These are phyloP conservation scores for Psammodynastes pulverulentus DNA, from an alignment of 2,113 vertebrate genomes.

Conservation along the genomic window DNA sequence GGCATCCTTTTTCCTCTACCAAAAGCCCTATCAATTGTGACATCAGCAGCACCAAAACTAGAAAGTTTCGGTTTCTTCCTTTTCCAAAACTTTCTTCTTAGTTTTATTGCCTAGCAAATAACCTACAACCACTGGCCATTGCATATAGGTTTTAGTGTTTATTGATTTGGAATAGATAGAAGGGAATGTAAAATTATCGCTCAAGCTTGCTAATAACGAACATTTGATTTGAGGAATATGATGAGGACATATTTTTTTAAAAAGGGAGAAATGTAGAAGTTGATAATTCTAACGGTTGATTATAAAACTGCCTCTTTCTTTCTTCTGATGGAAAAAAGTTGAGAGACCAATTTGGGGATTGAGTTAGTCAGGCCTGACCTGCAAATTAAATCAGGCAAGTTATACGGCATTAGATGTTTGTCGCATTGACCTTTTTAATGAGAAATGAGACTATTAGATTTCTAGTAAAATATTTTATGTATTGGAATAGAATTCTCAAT, in stretches of 20 bases:
- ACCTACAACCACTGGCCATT: background rate
- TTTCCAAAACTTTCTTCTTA: background rate
- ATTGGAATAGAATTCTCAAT: conserved; percentile 51
- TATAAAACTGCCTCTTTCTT: conserved; percentile 23
- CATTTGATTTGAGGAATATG: conserved; percentile 31
- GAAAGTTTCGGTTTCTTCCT: background rate
- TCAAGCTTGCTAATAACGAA: background rate
- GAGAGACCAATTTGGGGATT: conserved; percentile 38
- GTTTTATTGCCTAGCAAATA: conserved; percentile 27
- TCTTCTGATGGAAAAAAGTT: conserved; percentile 45
- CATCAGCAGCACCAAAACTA: no score
- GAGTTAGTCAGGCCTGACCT: conserved; percentile 66
- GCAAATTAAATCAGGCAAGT: conserved; percentile 66
- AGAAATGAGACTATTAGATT: conserved; percentile 66
- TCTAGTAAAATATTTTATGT: conserved; percentile 56
- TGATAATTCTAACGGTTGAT: conserved; percentile 24
- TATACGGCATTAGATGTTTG: conserved; percentile 55
- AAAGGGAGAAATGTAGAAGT: conserved; percentile 23
- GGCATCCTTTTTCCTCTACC: no score
- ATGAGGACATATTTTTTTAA: background rate
- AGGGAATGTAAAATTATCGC: background rate
- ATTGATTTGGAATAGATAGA: conserved; percentile 28
- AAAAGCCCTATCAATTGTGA: no score
- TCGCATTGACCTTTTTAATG: conserved; percentile 69
- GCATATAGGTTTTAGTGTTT: conserved; percentile 28